Evolutionary conservation across 2,113 vertebrate genomes (phyloP).

Genomic region (Pygoscelis antarcticus): DNA sequence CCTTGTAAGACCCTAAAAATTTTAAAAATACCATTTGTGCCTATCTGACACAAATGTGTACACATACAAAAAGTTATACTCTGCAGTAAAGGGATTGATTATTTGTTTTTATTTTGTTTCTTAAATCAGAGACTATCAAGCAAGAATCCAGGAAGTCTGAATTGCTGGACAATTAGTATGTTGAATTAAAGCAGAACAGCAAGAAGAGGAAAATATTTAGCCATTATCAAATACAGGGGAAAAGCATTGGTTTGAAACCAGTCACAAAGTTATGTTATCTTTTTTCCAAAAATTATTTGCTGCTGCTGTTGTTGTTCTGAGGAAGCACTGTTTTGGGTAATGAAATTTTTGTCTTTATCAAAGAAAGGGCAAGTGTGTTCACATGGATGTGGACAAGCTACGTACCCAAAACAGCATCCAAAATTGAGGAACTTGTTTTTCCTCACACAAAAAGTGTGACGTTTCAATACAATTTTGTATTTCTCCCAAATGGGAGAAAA

Average conservation of each 20-base stretch:
- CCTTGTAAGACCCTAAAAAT: not conserved
- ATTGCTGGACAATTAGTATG: not conserved
- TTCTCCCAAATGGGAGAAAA: not conserved
- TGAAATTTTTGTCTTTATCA: not conserved
- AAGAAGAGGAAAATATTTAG: not conserved
- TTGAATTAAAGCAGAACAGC: not conserved
- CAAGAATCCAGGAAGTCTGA: not conserved
- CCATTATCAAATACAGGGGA: not conserved
- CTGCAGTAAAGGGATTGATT: not conserved
- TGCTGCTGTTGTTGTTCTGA: not conserved
- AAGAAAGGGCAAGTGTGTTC: not conserved
- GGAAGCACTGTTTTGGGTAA: not conserved
- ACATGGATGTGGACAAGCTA: not conserved
- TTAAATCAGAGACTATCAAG: not conserved
- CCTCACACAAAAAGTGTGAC: not conserved
- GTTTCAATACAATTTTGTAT: not conserved
- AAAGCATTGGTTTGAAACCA: not conserved
- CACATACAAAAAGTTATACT: not conserved
- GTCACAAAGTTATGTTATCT: not conserved
- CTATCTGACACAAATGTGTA: not conserved
- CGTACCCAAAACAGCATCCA: rapidly evolving
- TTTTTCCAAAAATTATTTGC: not conserved
- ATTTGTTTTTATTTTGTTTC: not conserved
- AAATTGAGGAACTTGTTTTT: not conserved
- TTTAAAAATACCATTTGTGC: not conserved